phyloP scores from a whole-genome alignment of 2,888 invertebrate species.

The Eudasyphora cyanicolor region DNA sequence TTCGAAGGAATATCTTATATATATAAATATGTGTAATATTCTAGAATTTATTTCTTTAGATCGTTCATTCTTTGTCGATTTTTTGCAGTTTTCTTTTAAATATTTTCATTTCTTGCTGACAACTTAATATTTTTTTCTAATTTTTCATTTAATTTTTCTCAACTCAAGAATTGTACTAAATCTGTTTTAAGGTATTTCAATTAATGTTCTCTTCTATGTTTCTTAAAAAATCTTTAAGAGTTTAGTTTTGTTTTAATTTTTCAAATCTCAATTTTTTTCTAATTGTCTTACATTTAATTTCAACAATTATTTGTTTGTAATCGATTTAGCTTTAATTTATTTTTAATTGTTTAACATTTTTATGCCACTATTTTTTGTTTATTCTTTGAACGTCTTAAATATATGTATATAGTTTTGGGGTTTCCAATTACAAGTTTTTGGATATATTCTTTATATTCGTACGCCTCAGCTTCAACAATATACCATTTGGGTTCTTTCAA shows the following conservation, averaged over 20 bases:
- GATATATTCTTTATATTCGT: not conserved
- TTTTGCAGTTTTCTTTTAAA: too few species aligned
- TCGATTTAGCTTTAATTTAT: not conserved
- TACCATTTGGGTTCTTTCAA: not conserved
- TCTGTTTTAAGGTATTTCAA: constrained; percentile 17
- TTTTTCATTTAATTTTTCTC: not conserved
- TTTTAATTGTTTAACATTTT: constrained; percentile 5
- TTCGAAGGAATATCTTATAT: not conserved
- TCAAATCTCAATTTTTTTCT: constrained; percentile 8
- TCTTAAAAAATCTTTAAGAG: not conserved
- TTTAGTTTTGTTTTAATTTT: constrained; percentile 18
- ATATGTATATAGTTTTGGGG: too few species aligned
- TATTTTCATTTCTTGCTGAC: too few species aligned
- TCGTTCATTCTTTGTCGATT: not conserved
- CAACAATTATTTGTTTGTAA: constrained; percentile 30
- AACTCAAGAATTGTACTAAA: constrained; percentile 61
- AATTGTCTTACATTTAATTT: constrained; percentile 21
- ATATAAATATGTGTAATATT: not conserved
- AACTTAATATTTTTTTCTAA: not conserved
- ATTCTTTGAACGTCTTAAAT: constrained; percentile 12
- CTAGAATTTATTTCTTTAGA: not conserved
- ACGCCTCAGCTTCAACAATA: not conserved
- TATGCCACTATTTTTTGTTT: not conserved
- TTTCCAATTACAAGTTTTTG: not conserved
- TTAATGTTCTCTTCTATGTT: constrained; percentile 25